Evolutionary conservation across 2,113 vertebrate genomes (phyloP), one percentile per base, ranked within the genome.

Genomic region (Plecotus auritus): DNA sequence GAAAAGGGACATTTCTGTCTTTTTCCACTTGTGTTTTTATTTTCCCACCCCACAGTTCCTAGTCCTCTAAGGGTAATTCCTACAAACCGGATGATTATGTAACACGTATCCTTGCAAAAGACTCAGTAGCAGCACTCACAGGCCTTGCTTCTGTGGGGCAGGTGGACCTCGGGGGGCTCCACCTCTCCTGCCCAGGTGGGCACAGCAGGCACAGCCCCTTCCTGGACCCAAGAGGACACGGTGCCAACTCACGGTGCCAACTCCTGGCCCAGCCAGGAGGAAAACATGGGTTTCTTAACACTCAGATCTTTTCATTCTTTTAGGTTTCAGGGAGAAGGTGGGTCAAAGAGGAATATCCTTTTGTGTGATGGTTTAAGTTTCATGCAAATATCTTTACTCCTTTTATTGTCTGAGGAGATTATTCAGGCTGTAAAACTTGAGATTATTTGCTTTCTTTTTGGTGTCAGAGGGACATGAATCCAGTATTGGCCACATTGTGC

Each of bases 161-260:
- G 56, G 56, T 10, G 23, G 59, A 28, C 10, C 73, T 69, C 30
- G 9, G 45, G 40, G 26, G 45, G 2, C 59, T 42, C 22, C 6
- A 2, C n/a, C 56, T 78, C 47, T 81, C 30, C 20, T 2, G 32
- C 13, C 7, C 4, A n/a, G 78, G 4, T 2, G 4, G 37, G 49
- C 16, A 0, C 54, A 67, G n/a, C 11, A 22, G 80, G 30, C 2
- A 32, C 26, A 54, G 5, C 10, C 17, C 37, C 7, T 13, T 74
- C 61, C 90, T 20, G 49, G 77, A 8, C 26, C 28, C 2, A 7
- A 74, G 28, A 67, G 64, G 76, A 69, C 0, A 0, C 0, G n/a
- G 23, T 1, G 0, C 61, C 37, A 1, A 30, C 42, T 14, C 26
- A 1, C 0, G n/a, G 20, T 1, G 0, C 61, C n/a, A 1, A 22